These are phyloP conservation scores for Agrilus biguttatus DNA, from an alignment of 2,888 invertebrate species.

Conservation along the genomic window DNA sequence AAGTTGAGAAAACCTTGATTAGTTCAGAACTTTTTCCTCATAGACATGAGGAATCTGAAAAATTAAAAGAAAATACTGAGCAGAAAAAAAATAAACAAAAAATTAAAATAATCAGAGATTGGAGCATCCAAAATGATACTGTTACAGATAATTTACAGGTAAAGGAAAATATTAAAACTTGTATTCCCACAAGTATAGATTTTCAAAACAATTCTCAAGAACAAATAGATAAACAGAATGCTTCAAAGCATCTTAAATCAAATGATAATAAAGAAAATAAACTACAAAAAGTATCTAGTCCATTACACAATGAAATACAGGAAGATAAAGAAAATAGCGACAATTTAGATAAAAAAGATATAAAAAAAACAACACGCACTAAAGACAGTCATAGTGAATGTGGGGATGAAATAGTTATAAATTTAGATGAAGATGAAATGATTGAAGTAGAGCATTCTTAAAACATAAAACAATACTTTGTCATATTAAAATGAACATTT, in stretches of 20 bases:
- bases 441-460: slow-evolving; percentile 7
- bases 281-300: neutral
- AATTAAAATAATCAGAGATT: neutral
- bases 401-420: slow-evolving; percentile 14
- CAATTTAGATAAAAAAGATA: neutral
- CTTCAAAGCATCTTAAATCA: neutral
- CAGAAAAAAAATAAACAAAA: neutral
- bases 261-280: neutral
- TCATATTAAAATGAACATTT: too few species aligned
- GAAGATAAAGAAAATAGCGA: neutral
- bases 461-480: too few species aligned
- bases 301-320: neutral
- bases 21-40: neutral
- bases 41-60: neutral
- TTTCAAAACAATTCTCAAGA: too few species aligned
- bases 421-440: slow-evolving; percentile 16
- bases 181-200: too few species aligned
- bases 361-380: neutral
- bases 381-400: slow-evolving; percentile 6
- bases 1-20: neutral
- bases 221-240: too few species aligned
- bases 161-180: too few species aligned
- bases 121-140: slow-evolving; percentile 2
- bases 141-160: too few species aligned
- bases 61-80: slow-evolving; percentile 1